Evolutionary conservation across 2,888 invertebrate genomes (phyloP), one percentile per base, ranked within the genome.

Genomic region (Cyclophora punctaria): DNA sequence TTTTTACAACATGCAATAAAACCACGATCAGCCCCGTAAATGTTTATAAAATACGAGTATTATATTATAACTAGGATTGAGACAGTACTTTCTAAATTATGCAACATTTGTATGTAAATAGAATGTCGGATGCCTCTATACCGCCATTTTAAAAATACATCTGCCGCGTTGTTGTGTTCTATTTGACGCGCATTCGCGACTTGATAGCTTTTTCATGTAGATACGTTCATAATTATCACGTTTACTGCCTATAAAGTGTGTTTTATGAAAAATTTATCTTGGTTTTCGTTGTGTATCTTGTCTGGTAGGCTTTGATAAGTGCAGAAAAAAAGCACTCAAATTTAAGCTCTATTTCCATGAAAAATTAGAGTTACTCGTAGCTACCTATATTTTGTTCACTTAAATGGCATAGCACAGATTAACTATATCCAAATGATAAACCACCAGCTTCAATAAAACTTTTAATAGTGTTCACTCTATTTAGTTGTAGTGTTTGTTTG

Each of bases 51-150:
- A 76, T 64, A 69, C 67, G 68, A 72, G 63, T 74, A 80, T 80
- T 79, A 77, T 75, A 76, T 73, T 67, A 69, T 62, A 70, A 55
- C 63, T 63, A 66, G 69, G 71, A 75, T 71, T 64, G 65, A 68
- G 68, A 73, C 65, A 67, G 69, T 73, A 71, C 52, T 67, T 70
- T 78, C 75, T 84, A 87, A 87, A 86, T 84, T 85, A 85, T 86
- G 80, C 85, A 85, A 79, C 86, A 87, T 87, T 88, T 86, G 77
- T 81, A 88, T 88, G 87, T 83, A 80, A 87, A 88, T 86, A 77
- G 64, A 69, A 66, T 62, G 65, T 6, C 34, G 33, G 78, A 67
- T 78, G 71, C 78, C 81, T 72, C 68, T 63, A 69, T 62, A 65
- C 64, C 67, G 70, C 68, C 78, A 78, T 65, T 74, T 83, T 82